Evolutionary conservation across 1,140 invertebrate species (phyloP).

Genomic region (Belonocnema kinseyi): DNA sequence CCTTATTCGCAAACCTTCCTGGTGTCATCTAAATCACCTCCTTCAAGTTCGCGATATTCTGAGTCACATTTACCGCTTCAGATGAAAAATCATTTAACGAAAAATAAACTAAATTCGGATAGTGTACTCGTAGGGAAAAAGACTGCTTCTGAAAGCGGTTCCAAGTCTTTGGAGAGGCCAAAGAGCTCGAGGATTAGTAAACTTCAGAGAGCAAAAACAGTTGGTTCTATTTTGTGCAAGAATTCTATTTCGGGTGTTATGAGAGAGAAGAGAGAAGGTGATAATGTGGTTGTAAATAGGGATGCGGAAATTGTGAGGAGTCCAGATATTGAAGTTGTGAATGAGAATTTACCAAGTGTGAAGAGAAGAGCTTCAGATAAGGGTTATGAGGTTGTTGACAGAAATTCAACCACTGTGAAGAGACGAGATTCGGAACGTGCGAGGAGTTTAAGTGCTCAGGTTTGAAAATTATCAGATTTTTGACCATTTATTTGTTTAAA

Average conservation of each 20-base stretch:
- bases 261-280: neutral
- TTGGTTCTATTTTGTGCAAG: constrained; percentile 1
- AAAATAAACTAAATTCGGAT: neutral
- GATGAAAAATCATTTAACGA: neutral
- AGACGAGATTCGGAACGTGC: neutral
- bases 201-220: constrained; percentile 19
- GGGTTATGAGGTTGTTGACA: neutral
- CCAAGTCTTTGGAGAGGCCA: neutral
- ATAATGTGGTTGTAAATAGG: neutral
- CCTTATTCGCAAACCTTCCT: neutral
- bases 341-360: neutral
- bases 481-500: neutral
- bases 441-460: neutral
- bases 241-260: neutral
- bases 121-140: neutral
- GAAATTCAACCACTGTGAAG: neutral
- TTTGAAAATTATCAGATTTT: neutral
- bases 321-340: neutral
- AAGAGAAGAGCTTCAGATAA: neutral
- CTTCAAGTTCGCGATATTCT: neutral
- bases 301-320: neutral
- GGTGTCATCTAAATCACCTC: neutral
- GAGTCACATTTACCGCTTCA: constrained; percentile 1
- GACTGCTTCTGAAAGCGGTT: neutral
- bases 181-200: neutral